Conservation (phyloP, 2,797 vertebrate species). For the Apodemus agrarius region DNA sequence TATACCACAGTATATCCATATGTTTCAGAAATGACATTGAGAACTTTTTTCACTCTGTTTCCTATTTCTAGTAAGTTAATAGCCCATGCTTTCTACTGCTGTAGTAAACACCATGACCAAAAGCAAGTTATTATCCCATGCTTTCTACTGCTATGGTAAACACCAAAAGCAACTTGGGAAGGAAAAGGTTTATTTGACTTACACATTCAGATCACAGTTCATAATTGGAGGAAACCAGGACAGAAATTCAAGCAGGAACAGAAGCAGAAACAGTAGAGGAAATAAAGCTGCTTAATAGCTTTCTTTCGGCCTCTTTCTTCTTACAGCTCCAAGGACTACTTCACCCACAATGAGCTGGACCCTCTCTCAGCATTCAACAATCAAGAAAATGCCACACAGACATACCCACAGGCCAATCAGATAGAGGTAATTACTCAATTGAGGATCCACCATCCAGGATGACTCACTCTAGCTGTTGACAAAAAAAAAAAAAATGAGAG, state of each 20-base stretch:
- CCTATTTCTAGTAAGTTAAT: neutral
- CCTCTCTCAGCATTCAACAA: neutral
- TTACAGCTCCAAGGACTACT: neutral
- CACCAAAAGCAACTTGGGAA: neutral
- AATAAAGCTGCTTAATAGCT: neutral
- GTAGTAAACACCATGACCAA: no score
- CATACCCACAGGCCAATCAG: neutral
- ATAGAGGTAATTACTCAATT: neutral
- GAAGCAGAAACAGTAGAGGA: neutral
- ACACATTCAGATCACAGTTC: neutral
- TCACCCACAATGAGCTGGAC: neutral
- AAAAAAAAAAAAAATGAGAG: no score
- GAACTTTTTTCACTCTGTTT: neutral
- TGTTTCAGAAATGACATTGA: neutral
- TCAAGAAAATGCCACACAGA: neutral
- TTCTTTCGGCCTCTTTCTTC: neutral
- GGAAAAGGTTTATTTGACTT: neutral
- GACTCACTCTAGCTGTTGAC: neutral
- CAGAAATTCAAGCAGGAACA: neutral
- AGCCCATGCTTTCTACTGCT: no score
- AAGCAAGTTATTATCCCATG: neutral
- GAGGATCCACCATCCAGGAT: neutral
- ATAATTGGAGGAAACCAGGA: neutral
- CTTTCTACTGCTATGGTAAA: no score
- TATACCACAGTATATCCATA: neutral